phyloP scores from a whole-genome alignment of 2,888 invertebrate genomes.

The Meganola albula region DNA sequence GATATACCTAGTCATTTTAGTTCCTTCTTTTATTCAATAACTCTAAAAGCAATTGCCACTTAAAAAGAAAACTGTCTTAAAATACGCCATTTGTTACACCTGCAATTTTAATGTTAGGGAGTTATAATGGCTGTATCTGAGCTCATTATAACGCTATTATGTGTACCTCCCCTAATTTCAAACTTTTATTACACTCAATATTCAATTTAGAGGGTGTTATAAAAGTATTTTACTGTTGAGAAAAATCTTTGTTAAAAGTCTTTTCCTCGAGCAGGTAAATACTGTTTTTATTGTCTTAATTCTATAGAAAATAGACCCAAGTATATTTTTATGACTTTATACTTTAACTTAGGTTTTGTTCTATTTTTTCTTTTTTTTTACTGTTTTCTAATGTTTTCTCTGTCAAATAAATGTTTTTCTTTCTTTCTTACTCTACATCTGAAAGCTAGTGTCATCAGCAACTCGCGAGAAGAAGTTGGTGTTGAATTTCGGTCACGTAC shows the following conservation, averaged over 20 bases:
- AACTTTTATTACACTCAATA: conserved; percentile 52
- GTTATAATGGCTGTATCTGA: conserved; percentile 37
- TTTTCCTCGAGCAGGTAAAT: no score
- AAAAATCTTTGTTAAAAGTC: no score
- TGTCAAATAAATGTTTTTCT: no score
- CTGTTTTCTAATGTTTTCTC: neutral
- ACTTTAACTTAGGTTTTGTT: conserved; percentile 4
- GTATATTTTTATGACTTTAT: no score
- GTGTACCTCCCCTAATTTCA: conserved; percentile 28
- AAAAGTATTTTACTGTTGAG: neutral
- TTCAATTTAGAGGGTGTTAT: conserved; percentile 39
- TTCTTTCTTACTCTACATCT: no score
- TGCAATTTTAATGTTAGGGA: conserved; percentile 27
- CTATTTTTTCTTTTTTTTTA: conserved; percentile 2
- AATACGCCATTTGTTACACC: conserved; percentile 19
- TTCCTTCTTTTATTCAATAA: no score
- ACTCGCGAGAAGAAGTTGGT: no score
- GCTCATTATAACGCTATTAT: conserved; percentile 37
- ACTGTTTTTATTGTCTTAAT: no score
- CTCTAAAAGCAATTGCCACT: conserved; percentile 18
- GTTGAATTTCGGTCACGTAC: no score
- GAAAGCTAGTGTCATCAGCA: no score
- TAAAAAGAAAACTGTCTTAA: conserved; percentile 21
- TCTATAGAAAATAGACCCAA: no score
- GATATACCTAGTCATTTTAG: no score